These are phyloP conservation scores for Agrilus mali DNA, from an alignment of 2,888 invertebrate species.

Conservation along the genomic window DNA sequence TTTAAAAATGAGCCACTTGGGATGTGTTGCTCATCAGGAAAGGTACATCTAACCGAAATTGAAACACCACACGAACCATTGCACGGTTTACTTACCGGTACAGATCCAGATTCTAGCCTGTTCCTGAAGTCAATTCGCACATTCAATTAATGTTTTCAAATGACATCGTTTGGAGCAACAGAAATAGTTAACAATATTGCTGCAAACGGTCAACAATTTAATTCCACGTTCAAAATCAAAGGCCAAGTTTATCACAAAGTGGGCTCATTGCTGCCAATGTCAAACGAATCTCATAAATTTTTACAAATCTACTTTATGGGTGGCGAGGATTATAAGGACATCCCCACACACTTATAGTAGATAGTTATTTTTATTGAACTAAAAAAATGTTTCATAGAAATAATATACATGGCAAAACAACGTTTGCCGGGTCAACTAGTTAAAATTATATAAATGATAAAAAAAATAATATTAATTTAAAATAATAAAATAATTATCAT, in stretches of 20 bases:
- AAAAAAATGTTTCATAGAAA: too few species aligned
- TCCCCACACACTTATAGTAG: too few species aligned
- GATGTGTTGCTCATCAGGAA: conserved; percentile 16
- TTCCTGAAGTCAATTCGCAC: conserved; percentile 16
- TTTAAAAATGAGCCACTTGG: conserved; percentile 16
- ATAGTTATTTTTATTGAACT: too few species aligned
- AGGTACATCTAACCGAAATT: conserved; percentile 13
- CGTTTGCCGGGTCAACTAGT: too few species aligned
- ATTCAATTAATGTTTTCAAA: conserved; percentile 18
- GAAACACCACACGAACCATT: conserved; percentile 17
- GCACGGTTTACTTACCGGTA: conserved; percentile 14
- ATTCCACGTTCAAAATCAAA: conserved; percentile 12
- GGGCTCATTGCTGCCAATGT: conserved; percentile 19
- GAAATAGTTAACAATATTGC: conserved; percentile 8
- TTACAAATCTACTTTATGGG: conserved; percentile 21
- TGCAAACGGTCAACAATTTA: conserved; percentile 10
- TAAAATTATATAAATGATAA: too few species aligned
- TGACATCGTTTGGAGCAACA: conserved; percentile 15
- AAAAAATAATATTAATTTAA: too few species aligned
- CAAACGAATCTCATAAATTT: conserved; percentile 19
- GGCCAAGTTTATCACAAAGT: conserved; percentile 13
- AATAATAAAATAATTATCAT: too few species aligned
- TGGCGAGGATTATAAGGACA: conserved; percentile 9
- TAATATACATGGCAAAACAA: too few species aligned
- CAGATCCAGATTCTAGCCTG: conserved; percentile 15